These are phyloP conservation scores for Caerostris extrusa DNA, from an alignment of 1,140 invertebrate species.

Conservation along the genomic window DNA sequence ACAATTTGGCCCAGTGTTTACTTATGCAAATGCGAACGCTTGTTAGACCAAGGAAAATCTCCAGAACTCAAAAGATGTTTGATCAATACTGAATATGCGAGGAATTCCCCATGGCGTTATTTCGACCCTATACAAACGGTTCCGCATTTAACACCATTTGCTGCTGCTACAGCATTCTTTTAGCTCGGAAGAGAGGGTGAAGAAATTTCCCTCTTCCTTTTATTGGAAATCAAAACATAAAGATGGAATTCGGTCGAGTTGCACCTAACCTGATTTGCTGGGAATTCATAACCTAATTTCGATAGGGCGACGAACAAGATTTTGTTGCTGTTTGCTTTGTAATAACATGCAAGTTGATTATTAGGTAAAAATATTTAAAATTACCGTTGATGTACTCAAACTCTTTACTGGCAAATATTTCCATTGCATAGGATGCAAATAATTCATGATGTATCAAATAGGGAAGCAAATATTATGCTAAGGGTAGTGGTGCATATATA, in stretches of 20 bases:
- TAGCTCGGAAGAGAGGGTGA: not conserved
- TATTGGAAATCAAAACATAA: slow-evolving; percentile 41
- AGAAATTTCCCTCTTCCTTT: not conserved
- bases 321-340: not conserved
- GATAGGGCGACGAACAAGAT: not conserved
- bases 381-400: no score
- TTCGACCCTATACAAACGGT: not conserved
- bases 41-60: slow-evolving; percentile 20
- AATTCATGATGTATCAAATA: no score
- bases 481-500: no score
- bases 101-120: not conserved
- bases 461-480: no score
- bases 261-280: slow-evolving; percentile 6
- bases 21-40: slow-evolving; percentile 27
- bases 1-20: slow-evolving; percentile 2
- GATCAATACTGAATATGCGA: slow-evolving; percentile 47
- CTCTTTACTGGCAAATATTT: no score
- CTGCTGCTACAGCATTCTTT: not conserved
- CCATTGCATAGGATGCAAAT: no score
- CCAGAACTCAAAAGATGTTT: slow-evolving; percentile 40
- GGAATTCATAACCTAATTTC: not conserved
- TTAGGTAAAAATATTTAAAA: no score
- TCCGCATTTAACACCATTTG: not conserved
- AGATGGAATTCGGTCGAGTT: slow-evolving; percentile 15
- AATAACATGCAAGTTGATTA: not conserved